A percentile compares a stretch with the other conserved stretches of the same genome.
Evolutionary conservation across 92 coral and sea anemone genomes (phyloP).

Genomic region (Diadumene lineata): DNA sequence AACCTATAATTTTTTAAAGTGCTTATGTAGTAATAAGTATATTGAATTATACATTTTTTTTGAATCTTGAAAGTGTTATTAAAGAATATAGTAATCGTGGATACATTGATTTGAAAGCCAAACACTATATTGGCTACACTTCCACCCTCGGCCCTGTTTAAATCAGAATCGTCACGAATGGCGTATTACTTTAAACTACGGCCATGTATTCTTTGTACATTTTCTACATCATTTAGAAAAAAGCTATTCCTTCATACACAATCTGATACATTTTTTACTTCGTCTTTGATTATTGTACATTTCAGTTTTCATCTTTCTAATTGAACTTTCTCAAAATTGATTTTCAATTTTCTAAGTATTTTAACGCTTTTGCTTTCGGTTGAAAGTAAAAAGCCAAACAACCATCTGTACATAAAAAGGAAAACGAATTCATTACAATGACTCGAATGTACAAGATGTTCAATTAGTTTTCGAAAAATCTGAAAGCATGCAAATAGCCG

Average conservation of each 20-base stretch:
- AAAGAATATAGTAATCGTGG: conserved; percentile 9
- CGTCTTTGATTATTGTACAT: too few relatives aligned
- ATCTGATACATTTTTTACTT: background rate
- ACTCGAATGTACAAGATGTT: background rate
- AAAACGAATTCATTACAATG: background rate
- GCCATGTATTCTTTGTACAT: too few relatives aligned
- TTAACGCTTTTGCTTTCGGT: too few relatives aligned
- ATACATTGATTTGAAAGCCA: conserved; percentile 13
- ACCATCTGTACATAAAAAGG: background rate
- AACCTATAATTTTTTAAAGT: conserved; percentile 13
- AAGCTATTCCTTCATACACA: background rate
- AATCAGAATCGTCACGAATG: background rate
- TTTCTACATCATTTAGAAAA: background rate
- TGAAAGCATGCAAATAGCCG: background rate
- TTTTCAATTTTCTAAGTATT: too few relatives aligned
- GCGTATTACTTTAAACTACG: background rate
- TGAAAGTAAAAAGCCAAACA: too few relatives aligned
- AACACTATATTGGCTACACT: background rate
- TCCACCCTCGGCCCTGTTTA: background rate
- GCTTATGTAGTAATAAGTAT: background rate
- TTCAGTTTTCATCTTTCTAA: too few relatives aligned
- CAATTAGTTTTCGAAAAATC: background rate
- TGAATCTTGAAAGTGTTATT: conserved; percentile 1
- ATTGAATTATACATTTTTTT: conserved; percentile 11
- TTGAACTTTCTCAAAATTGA: too few relatives aligned